Evolutionary conservation across 2,113 vertebrate species (phyloP).

Genomic region (Sinocyclocheilus anophthalmus): DNA sequence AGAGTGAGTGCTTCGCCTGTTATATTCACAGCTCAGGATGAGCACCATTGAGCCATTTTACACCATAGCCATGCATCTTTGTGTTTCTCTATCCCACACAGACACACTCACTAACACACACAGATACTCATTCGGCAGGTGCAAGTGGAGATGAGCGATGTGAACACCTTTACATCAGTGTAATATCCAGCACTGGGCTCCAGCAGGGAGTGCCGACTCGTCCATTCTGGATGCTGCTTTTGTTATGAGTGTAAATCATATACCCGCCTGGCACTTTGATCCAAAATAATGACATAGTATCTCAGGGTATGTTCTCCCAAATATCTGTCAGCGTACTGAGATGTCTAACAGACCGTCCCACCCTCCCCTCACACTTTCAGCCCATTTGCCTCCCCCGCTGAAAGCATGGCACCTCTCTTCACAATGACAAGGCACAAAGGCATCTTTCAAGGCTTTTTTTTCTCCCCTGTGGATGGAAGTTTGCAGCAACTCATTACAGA

Average conservation of each 20-base stretch:
- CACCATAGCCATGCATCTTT: constrained; percentile 7
- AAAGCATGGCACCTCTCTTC: constrained; percentile 53
- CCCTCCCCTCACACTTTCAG: constrained; percentile 14
- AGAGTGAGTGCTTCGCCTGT: neutral
- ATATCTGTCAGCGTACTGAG: constrained; percentile 40
- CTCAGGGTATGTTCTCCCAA: constrained; percentile 39
- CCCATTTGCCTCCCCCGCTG: constrained; percentile 39
- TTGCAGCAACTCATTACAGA: constrained; percentile 78
- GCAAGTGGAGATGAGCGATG: constrained; percentile 33
- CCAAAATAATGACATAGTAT: constrained; percentile 51
- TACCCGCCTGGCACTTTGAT: constrained; percentile 42
- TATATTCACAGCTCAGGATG: constrained; percentile 30
- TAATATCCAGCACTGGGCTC: constrained; percentile 38
- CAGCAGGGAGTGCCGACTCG: constrained; percentile 10
- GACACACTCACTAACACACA: constrained; percentile 5
- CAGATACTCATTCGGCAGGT: constrained; percentile 5
- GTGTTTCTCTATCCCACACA: neutral
- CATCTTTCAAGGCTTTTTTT: constrained; percentile 70
- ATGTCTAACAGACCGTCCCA: constrained; percentile 38
- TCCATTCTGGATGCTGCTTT: constrained; percentile 45
- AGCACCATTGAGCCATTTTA: constrained; percentile 28
- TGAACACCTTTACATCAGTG: constrained; percentile 41
- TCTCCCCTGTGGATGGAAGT: constrained; percentile 71
- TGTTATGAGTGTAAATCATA: constrained; percentile 53
- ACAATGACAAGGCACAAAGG: constrained; percentile 74